Percentiles rank a stretch among this genome's conserved stretches.
phyloP scores from a whole-genome alignment of 2,797 vertebrate species.

The Malurus leucopterus region DNA sequence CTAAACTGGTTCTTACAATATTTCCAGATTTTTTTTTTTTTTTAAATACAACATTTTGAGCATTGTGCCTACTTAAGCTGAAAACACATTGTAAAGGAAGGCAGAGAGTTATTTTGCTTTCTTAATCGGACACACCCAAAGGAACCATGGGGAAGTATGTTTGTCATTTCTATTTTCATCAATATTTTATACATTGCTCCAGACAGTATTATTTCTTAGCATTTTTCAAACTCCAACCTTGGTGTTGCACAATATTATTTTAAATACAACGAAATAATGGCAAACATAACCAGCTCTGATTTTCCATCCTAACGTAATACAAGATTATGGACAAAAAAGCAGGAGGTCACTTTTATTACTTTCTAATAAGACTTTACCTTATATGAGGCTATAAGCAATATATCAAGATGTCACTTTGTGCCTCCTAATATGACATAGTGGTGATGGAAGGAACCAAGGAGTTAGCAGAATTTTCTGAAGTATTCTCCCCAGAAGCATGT shows the following conservation, averaged over 20 bases:
- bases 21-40: background rate
- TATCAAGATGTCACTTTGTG: conserved; percentile 65
- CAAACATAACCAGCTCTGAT: conserved; percentile 50
- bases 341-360: conserved; percentile 67
- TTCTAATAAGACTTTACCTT: conserved; percentile 70
- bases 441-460: conserved; percentile 64
- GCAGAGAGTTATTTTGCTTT: conserved; percentile 8
- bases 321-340: conserved; percentile 57
- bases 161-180: conserved; percentile 21
- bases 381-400: conserved; percentile 67
- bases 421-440: conserved; percentile 70
- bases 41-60: background rate
- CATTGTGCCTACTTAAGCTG: background rate
- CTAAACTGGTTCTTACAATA: background rate
- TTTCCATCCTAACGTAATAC: conserved; percentile 51
- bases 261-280: conserved; percentile 52
- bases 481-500: conserved; percentile 58
- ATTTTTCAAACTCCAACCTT: conserved; percentile 44
- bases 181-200: conserved; percentile 43
- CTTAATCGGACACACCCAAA: conserved; percentile 21
- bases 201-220: conserved; percentile 62
- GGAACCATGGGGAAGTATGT: background rate
- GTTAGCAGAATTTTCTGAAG: conserved; percentile 65
- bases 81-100: background rate
- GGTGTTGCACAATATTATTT: conserved; percentile 44